A percentile compares a stretch with the other conserved stretches of the same genome.
phyloP scores from a whole-genome alignment of 2,888 invertebrate genomes.

The Cactoblastis cactorum region DNA sequence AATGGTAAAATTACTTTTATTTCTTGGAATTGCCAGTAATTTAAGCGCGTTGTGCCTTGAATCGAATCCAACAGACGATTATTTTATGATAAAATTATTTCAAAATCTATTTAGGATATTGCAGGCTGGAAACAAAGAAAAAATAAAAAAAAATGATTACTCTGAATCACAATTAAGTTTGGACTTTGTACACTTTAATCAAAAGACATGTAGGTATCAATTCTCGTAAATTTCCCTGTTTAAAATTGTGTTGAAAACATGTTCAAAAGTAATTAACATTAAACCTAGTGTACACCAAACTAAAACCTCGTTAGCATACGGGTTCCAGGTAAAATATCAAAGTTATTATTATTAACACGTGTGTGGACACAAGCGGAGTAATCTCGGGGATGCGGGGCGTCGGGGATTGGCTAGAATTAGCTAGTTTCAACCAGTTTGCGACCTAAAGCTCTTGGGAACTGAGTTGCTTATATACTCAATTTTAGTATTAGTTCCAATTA shows the following conservation, averaged over 20 bases:
- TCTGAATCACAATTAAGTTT: too few species aligned
- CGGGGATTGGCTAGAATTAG: not conserved
- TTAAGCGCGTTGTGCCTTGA: too few species aligned
- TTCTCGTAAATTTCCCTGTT: too few species aligned
- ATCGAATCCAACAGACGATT: too few species aligned
- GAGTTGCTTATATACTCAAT: not conserved
- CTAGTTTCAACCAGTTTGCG: not conserved
- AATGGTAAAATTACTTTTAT: too few species aligned
- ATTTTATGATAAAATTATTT: too few species aligned
- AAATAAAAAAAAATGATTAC: too few species aligned
- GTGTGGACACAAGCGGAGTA: not conserved
- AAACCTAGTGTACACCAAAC: not conserved
- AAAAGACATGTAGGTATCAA: too few species aligned
- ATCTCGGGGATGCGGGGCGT: not conserved
- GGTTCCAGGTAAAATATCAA: not conserved
- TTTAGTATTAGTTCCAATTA: not conserved
- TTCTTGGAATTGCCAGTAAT: too few species aligned
- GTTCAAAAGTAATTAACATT: not conserved
- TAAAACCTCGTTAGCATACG: not conserved
- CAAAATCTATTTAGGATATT: too few species aligned
- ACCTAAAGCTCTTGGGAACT: not conserved
- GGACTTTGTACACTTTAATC: too few species aligned
- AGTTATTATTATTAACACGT: not conserved
- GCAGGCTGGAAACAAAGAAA: too few species aligned
- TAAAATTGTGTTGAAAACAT: not conserved